Evolutionary conservation across 2,113 vertebrate genomes (phyloP).

Genomic region (Panthera uncia): DNA sequence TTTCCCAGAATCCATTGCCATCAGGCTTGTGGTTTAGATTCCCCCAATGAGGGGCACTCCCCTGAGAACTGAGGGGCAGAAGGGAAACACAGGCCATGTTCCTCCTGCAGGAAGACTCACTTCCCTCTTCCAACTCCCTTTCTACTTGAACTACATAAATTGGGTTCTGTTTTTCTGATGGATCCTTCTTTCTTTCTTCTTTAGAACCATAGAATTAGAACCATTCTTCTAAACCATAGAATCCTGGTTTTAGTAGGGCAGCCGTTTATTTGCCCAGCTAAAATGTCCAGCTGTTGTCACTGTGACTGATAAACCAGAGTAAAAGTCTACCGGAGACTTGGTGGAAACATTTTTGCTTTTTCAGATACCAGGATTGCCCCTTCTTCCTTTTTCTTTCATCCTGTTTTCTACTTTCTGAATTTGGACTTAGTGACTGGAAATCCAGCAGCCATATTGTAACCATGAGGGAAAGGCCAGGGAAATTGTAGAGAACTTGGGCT

Average conservation of each 20-base stretch:
- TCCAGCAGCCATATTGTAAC: background rate
- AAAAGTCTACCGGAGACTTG: background rate
- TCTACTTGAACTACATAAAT: background rate
- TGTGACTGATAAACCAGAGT: background rate
- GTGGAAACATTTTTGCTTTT: background rate
- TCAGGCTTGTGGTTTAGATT: background rate
- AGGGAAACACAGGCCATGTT: background rate
- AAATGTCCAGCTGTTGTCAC: background rate
- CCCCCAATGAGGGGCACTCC: background rate
- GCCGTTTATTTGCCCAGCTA: background rate
- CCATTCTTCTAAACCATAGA: background rate
- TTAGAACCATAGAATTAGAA: background rate
- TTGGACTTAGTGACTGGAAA: background rate
- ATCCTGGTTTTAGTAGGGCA: background rate
- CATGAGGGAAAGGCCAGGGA: background rate
- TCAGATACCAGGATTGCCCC: background rate
- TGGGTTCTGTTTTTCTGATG: background rate
- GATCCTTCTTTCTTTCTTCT: background rate
- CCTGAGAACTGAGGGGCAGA: background rate
- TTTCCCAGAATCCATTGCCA: background rate
- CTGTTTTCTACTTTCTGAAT: background rate
- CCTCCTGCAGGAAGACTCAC: background rate
- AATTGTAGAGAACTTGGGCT: background rate
- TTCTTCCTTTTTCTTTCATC: background rate
- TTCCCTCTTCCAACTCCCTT: background rate